These are phyloP conservation scores for Osmerus mordax DNA, from an alignment of 2,113 vertebrate species.

Conservation along the genomic window DNA sequence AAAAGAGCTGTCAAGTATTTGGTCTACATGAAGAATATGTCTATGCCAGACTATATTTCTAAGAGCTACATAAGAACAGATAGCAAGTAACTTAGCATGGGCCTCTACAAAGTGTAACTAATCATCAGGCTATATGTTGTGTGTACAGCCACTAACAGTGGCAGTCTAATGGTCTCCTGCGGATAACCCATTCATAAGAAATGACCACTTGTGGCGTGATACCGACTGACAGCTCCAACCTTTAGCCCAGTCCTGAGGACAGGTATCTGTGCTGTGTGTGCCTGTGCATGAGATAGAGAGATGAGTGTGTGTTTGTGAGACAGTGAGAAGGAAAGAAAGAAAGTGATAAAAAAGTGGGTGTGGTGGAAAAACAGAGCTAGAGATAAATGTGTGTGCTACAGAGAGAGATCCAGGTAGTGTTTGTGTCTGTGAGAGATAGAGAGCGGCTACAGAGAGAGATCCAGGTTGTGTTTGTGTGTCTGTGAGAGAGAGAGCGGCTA, in stretches of 20 bases:
- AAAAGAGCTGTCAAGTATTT: too few relatives aligned
- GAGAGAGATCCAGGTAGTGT: background rate
- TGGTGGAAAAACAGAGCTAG: background rate
- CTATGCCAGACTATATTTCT: too few relatives aligned
- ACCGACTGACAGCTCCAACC: background rate
- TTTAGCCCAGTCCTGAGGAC: background rate
- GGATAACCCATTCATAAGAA: conserved; percentile 34
- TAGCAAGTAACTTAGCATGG: too few relatives aligned
- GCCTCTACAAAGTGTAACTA: too few relatives aligned
- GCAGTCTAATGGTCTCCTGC: conserved; percentile 19
- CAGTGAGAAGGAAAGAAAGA: background rate
- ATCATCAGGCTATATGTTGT: background rate
- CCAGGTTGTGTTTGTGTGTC: too few relatives aligned
- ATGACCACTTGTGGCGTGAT: background rate
- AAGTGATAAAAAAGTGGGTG: background rate
- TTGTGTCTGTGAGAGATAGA: background rate
- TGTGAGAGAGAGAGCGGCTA: background rate
- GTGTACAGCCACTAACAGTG: conserved; percentile 1
- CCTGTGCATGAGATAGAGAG: background rate
- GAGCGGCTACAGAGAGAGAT: background rate
- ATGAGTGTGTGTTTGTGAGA: background rate
- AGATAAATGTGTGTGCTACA: background rate
- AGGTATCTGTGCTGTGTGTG: background rate
- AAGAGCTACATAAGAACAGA: too few relatives aligned
- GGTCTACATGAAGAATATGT: too few relatives aligned